Base-by-base conservation (phyloP, 2,888 invertebrate species). In the Andrena minutula region DNA sequence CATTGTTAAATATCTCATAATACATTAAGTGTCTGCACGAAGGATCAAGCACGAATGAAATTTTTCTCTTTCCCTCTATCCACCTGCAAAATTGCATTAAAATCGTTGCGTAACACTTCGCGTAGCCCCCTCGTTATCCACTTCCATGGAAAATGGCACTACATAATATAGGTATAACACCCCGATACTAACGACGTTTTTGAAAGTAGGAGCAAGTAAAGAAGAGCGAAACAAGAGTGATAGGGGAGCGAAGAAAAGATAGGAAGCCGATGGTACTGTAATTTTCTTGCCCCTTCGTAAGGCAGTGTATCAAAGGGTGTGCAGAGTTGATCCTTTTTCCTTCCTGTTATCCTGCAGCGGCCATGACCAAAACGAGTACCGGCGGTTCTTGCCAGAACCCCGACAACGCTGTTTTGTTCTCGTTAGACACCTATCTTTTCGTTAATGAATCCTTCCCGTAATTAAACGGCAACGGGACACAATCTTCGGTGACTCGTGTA, bases 371-470 rank as follows among this genome's bases (percentile, higher is more conserved):
- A 76, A 81, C 28, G 83, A 73, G 61, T 35, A 23, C 30, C 30
- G 7, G 12, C 35, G 56, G 60, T 60, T 58, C 74, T 74, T 51
- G 75, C 64, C 71, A 41, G 58, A 72, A 61, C 49, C 56, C 56
- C 64, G 63, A 66, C 76, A 74, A 41, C 73, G 85, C 75, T 85
- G 83, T 88, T 84, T 83, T 83, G 79, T 83, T 72, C 87, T 85
- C 82, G 80, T 87, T 85, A 84, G 79, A 68, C 76, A 71, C 56
- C 82, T 79, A 68, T 82, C 79, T 85, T 79, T 83, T 75, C 87
- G 82, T 83, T 89, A 89, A 89, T 86, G 89, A 89, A 88, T 89
- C 87, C 86, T 83, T 84, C 66, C 73, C 77, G 84, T 88, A 89
- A 89, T 89, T 89, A 88, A 87, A 88, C 76, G 84, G 82, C 88